These are phyloP conservation scores for Octodonta nipae DNA, from an alignment of 2,888 invertebrate genomes.

Conservation along the genomic window DNA sequence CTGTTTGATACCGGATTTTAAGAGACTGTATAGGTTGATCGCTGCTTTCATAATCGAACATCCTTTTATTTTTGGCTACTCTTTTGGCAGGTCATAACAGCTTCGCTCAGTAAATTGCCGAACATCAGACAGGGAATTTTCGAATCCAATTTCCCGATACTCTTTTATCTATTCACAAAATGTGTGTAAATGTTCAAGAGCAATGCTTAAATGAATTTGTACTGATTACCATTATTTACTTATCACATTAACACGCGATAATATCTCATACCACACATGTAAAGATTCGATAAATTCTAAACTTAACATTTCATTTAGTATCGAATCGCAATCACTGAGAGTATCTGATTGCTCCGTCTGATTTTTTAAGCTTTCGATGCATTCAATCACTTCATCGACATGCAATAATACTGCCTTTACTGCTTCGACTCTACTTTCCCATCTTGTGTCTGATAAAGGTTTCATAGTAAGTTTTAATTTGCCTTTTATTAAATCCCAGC, in stretches of 20 bases:
- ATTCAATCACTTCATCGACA: slow-evolving; percentile 8
- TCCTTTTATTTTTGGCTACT: no score
- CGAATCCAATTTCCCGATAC: no score
- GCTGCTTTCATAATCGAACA: no score
- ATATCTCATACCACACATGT: slow-evolving; percentile 9
- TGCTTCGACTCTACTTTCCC: slow-evolving; percentile 8
- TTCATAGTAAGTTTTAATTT: slow-evolving; percentile 13
- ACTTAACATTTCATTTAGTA: slow-evolving; percentile 3
- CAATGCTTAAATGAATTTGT: slow-evolving; percentile 9
- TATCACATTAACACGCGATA: slow-evolving; percentile 9
- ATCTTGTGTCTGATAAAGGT: slow-evolving; percentile 9
- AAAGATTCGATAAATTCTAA: slow-evolving; percentile 8
- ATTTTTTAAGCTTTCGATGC: slow-evolving; percentile 8
- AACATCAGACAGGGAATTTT: no score
- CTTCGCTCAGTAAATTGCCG: no score
- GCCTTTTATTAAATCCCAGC: slow-evolving; percentile 15
- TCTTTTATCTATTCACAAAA: slow-evolving; percentile 12
- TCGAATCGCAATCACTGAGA: slow-evolving; percentile 8
- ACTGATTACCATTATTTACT: slow-evolving; percentile 11
- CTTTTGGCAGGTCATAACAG: no score
- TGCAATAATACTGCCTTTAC: slow-evolving; percentile 9
- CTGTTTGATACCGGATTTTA: no score
- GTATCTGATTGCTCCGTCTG: slow-evolving; percentile 7
- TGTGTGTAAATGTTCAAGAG: slow-evolving; percentile 11
- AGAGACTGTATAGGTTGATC: no score